Evolutionary conservation across 2,888 invertebrate species (phyloP).

Genomic region (Polietes domitor): DNA sequence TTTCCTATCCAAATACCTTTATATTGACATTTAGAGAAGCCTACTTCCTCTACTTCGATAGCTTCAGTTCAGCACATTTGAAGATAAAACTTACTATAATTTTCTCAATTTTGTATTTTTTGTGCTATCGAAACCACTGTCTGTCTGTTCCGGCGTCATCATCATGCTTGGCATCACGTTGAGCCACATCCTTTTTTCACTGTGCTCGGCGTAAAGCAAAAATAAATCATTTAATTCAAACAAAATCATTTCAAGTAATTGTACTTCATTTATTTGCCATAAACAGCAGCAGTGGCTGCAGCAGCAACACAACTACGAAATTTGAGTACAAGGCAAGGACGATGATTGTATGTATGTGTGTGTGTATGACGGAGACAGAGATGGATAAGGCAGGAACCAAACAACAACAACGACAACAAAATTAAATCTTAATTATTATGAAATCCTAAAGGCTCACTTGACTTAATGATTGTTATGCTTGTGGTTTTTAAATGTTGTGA

Average conservation of each 20-base stretch:
- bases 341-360: background rate
- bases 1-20: too few relatives aligned
- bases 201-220: background rate
- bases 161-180: constrained; percentile 7
- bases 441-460: constrained; percentile 52
- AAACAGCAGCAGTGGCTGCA: background rate
- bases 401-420: constrained; percentile 11
- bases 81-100: too few relatives aligned
- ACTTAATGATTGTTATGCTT: constrained; percentile 51
- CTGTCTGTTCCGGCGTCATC: background rate
- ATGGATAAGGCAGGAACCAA: background rate
- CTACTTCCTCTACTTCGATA: too few relatives aligned
- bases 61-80: too few relatives aligned
- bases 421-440: constrained; percentile 51
- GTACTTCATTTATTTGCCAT: constrained; percentile 23
- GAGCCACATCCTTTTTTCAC: background rate
- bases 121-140: too few relatives aligned
- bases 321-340: background rate
- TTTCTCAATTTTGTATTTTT: too few relatives aligned
- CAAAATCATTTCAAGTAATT: constrained; percentile 41
- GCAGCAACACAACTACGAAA: background rate
- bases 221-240: constrained; percentile 35
- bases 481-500: constrained; percentile 36
- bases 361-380: background rate
- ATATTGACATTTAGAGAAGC: too few relatives aligned